A percentile compares a stretch with the other conserved stretches of the same genome.
These are phyloP conservation scores for Galerucella calmariensis DNA, from an alignment of 2,888 invertebrate genomes.

Conservation along the genomic window DNA sequence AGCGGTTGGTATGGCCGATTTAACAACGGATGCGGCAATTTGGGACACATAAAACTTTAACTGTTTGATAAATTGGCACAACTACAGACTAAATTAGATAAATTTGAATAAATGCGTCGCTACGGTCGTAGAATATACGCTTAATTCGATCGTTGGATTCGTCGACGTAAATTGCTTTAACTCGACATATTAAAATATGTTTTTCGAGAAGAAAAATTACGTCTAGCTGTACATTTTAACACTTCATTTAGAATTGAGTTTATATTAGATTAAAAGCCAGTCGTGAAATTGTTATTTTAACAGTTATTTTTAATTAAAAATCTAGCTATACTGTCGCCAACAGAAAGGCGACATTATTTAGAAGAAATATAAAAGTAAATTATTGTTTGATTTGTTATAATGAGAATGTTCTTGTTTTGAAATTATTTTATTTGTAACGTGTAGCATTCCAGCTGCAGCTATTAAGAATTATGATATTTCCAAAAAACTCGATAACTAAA, in stretches of 20 bases:
- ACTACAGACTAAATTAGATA: constrained; percentile 47
- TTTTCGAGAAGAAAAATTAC: neutral
- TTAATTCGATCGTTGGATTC: neutral
- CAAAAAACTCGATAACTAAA: too few species aligned
- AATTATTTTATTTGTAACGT: too few species aligned
- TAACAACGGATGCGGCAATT: constrained; percentile 48
- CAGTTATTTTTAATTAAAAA: too few species aligned
- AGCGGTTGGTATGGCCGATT: constrained; percentile 8
- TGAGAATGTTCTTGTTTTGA: too few species aligned
- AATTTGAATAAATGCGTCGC: constrained; percentile 40
- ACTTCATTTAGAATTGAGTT: neutral
- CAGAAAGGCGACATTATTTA: too few species aligned
- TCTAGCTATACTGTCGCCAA: too few species aligned
- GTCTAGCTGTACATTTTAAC: neutral
- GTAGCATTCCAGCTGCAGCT: too few species aligned
- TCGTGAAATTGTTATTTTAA: too few species aligned
- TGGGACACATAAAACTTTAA: constrained; percentile 48
- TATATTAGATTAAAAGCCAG: neutral
- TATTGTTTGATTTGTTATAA: too few species aligned
- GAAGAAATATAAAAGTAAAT: too few species aligned
- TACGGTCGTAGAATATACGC: neutral
- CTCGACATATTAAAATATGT: neutral
- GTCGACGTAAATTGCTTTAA: neutral
- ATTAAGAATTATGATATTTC: too few species aligned
- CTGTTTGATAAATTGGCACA: constrained; percentile 49